phyloP scores from a whole-genome alignment of 2,888 invertebrate genomes.

The Macrosiphum euphorbiae region DNA sequence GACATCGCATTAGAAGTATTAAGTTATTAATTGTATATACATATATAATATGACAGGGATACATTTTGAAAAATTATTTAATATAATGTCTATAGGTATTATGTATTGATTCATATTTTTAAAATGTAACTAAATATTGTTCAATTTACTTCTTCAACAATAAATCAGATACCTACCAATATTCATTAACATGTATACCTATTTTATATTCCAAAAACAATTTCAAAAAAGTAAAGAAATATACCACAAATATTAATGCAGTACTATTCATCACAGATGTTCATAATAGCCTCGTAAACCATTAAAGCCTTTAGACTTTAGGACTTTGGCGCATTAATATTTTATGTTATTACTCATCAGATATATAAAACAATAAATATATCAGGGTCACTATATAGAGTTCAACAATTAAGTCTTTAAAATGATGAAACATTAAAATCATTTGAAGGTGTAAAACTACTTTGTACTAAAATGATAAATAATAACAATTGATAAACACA shows the following conservation, averaged over 20 bases:
- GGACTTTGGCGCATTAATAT: neutral
- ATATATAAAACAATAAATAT: neutral
- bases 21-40: neutral
- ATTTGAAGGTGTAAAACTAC: neutral
- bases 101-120: neutral
- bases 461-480: neutral
- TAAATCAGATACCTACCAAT: neutral
- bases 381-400: conserved; percentile 31
- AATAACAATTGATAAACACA: neutral
- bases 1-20: neutral
- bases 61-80: neutral
- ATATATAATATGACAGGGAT: too few species aligned
- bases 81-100: too few species aligned
- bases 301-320: neutral
- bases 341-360: neutral
- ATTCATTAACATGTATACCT: neutral
- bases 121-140: neutral
- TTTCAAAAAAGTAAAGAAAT: neutral
- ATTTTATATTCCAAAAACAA: neutral
- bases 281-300: neutral
- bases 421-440: conserved; percentile 20
- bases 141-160: neutral
- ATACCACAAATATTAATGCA: neutral
- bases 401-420: conserved; percentile 4
- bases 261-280: neutral